Conservation (phyloP, 1,140 invertebrate genomes). For the Drosophila erecta region DNA sequence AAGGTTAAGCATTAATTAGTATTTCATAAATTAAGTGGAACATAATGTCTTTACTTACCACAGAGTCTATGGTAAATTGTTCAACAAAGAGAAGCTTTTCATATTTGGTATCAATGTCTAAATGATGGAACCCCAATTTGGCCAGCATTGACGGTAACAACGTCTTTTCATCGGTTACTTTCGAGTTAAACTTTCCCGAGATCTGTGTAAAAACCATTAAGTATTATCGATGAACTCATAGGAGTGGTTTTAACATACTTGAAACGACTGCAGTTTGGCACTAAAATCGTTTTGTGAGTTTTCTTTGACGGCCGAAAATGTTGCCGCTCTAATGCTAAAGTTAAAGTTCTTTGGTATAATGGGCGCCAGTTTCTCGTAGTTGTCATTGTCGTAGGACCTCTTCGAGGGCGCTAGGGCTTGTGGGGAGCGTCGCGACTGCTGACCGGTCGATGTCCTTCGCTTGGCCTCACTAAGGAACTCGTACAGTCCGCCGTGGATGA, state of each 20-base stretch:
- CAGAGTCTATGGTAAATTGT: conserved; percentile 90
- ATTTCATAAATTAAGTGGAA: no score
- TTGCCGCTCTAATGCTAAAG: conserved; percentile 89
- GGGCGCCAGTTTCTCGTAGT: conserved; percentile 87
- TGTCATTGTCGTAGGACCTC: conserved; percentile 72
- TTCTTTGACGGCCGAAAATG: conserved; percentile 88
- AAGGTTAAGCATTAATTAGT: conserved; percentile 40
- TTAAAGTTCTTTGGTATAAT: conserved; percentile 92
- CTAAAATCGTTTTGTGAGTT: conserved; percentile 86
- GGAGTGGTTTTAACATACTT: conserved; percentile 20
- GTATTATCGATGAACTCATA: not conserved
- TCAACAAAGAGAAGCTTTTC: conserved; percentile 88
- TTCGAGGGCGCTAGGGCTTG: conserved; percentile 13
- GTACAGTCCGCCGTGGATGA: conserved; percentile 89
- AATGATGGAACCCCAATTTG: conserved; percentile 88
- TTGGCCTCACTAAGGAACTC: conserved; percentile 86
- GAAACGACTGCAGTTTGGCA: conserved; percentile 85
- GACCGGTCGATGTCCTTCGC: conserved; percentile 67
- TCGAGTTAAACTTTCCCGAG: conserved; percentile 80
- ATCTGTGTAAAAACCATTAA: conserved; percentile 37
- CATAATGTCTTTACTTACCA: conserved; percentile 85
- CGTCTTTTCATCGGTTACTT: conserved; percentile 73
- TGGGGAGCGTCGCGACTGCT: conserved; percentile 37
- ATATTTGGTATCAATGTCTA: conserved; percentile 87
- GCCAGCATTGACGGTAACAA: conserved; percentile 87